Evolutionary conservation across 2,113 vertebrate species (phyloP).

Genomic region (Bos taurus): DNA sequence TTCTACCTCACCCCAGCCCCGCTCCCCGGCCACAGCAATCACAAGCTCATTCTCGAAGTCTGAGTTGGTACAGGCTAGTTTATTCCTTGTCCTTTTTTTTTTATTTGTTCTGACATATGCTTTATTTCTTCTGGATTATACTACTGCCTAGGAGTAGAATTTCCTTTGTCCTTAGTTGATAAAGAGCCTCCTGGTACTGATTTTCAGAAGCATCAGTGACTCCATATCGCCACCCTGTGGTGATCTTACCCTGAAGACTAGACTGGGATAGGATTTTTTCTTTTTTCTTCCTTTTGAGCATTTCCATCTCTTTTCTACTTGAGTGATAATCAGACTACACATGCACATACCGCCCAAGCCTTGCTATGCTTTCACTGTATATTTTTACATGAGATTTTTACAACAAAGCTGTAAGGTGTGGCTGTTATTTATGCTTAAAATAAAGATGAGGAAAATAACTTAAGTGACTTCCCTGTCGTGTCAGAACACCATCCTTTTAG

Average conservation of each 20-base stretch:
- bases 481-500: not conserved
- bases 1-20: not conserved
- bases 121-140: not conserved
- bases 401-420: not conserved
- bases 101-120: not conserved
- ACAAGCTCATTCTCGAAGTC: not conserved
- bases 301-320: not conserved
- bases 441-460: not conserved
- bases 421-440: not conserved
- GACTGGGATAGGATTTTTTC: not conserved
- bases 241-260: not conserved
- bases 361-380: no score
- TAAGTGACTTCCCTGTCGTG: not conserved
- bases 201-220: slow-evolving; percentile 40
- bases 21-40: not conserved
- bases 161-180: not conserved
- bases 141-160: not conserved
- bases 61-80: not conserved
- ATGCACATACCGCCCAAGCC: not conserved
- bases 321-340: not conserved
- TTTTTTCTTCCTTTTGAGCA: not conserved
- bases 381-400: not conserved
- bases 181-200: not conserved
- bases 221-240: slow-evolving; percentile 66
- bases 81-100: not conserved